phyloP scores from a whole-genome alignment of 2,888 invertebrate genomes.

The Phlogophora meticulosa region DNA sequence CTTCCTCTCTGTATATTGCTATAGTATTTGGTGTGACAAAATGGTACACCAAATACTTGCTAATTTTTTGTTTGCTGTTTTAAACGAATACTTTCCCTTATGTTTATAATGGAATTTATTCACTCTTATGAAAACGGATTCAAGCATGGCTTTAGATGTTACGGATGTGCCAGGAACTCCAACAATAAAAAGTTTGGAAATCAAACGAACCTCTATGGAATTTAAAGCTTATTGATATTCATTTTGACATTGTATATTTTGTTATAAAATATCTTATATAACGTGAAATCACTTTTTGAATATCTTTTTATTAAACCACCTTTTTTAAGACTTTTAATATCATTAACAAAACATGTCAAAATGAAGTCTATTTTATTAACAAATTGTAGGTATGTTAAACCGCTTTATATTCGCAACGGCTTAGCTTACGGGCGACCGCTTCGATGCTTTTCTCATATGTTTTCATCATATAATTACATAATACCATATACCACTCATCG shows the following conservation, averaged over 20 bases:
- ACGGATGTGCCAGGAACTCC: constrained; percentile 21
- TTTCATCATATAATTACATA: constrained; percentile 62
- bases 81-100: constrained; percentile 25
- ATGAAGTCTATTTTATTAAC: constrained; percentile 28
- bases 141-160: constrained; percentile 76
- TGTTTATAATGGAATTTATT: constrained; percentile 19
- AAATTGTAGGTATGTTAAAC: constrained; percentile 35
- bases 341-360: constrained; percentile 22
- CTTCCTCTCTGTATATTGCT: no score
- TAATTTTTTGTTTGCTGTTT: constrained; percentile 53
- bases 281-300: no score
- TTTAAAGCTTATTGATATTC: constrained; percentile 36
- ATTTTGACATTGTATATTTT: constrained; percentile 33
- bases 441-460: constrained; percentile 88
- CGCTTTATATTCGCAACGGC: constrained; percentile 78
- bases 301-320: no score
- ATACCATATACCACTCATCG: constrained; percentile 30
- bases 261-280: no score
- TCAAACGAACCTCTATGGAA: constrained; percentile 18
- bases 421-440: constrained; percentile 83
- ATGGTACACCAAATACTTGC: constrained; percentile 29
- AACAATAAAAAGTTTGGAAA: background rate
- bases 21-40: background rate
- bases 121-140: constrained; percentile 47
- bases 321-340: no score